phyloP scores from a whole-genome alignment of 2,113 vertebrate species.

The Anas platyrhynchos region DNA sequence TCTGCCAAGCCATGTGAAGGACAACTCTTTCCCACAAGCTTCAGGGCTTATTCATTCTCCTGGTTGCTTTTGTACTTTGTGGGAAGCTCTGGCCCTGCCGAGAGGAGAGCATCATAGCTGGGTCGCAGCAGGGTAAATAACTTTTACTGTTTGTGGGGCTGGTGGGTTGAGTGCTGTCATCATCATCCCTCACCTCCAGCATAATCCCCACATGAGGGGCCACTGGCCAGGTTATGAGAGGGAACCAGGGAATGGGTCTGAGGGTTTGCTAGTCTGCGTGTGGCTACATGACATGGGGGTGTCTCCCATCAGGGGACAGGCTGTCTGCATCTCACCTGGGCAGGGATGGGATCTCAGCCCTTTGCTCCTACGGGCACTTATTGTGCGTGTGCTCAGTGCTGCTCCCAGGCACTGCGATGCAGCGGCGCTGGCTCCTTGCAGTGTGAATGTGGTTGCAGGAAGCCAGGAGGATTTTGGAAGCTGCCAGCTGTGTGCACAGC shows the following conservation, averaged over 20 bases:
- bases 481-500: accelerated
- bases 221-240: neutral
- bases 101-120: neutral
- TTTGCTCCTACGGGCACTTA: neutral
- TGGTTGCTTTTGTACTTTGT: neutral
- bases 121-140: neutral
- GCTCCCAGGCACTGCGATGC: accelerated
- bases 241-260: neutral
- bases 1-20: accelerated
- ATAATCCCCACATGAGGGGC: neutral
- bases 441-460: neutral
- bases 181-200: neutral
- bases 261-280: neutral
- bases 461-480: neutral
- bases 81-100: neutral
- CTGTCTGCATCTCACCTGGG: neutral
- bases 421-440: accelerated
- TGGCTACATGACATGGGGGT: accelerated
- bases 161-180: neutral
- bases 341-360: neutral
- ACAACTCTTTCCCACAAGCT: neutral
- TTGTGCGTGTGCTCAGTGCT: neutral
- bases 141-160: neutral
- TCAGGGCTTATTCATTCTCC: neutral
- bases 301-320: neutral